These are phyloP conservation scores for human DNA, from an alignment of 2,113 vertebrate genomes.

Conservation along the genomic window DNA sequence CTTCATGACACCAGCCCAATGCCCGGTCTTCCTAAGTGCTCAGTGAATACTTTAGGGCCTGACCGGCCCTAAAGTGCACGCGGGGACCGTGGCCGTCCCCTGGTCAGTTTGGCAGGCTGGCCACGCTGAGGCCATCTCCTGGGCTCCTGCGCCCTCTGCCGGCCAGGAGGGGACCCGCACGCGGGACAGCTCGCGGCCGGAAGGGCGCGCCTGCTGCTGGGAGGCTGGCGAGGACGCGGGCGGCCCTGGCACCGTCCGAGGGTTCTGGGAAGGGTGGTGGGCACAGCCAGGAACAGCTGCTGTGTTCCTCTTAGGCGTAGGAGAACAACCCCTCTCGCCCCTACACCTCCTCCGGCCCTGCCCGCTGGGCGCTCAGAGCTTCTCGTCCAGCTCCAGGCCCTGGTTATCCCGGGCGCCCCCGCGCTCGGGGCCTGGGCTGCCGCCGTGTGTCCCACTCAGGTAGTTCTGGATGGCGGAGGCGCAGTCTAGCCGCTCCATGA, in stretches of 20 bases:
- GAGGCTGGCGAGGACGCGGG: no score
- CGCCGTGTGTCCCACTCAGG: not conserved
- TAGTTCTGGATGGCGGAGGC: conserved; percentile 66
- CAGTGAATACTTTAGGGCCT: not conserved
- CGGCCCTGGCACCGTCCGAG: not conserved
- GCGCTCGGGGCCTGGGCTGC: not conserved
- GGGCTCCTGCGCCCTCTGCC: conserved; percentile 61
- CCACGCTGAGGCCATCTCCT: not conserved
- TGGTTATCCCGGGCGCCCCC: not conserved
- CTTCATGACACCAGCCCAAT: not conserved
- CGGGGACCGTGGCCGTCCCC: not conserved
- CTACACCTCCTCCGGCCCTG: not conserved
- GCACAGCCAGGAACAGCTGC: not conserved
- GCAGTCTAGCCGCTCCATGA: conserved; percentile 77
- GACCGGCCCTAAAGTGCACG: not conserved
- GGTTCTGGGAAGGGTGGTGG: not conserved
- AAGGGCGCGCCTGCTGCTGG: not conserved
- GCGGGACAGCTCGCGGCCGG: fast-evolving
- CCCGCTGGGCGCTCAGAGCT: conserved; percentile 47
- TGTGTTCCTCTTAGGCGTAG: not conserved
- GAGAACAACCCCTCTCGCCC: not conserved
- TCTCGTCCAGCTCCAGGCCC: conserved; percentile 62
- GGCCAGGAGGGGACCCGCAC: not conserved
- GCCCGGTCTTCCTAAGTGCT: not conserved
- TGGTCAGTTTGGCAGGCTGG: not conserved